phyloP scores from a whole-genome alignment of 2,888 invertebrate genomes.

The Tetragnatha montana region DNA sequence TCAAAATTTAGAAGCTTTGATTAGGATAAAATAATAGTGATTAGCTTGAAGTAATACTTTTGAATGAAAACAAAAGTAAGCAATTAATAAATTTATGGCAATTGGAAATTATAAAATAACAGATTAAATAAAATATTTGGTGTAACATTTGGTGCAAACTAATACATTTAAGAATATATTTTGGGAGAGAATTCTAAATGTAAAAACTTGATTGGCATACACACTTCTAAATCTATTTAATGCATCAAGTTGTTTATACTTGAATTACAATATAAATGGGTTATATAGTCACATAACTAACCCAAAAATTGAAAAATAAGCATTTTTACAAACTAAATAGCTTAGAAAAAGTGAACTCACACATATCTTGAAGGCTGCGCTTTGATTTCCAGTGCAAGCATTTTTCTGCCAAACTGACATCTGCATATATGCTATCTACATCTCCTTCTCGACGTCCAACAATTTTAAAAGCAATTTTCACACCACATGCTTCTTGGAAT shows the following conservation, averaged over 20 bases:
- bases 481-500: slow-evolving; percentile 86
- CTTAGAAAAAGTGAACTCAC: slow-evolving; percentile 78
- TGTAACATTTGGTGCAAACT: too few species aligned
- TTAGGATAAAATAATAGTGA: not conserved
- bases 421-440: slow-evolving; percentile 89
- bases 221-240: not conserved
- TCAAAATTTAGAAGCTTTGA: not conserved
- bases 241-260: not conserved
- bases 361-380: slow-evolving; percentile 88
- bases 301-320: not conserved
- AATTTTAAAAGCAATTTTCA: slow-evolving; percentile 84
- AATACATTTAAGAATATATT: not conserved
- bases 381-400: slow-evolving; percentile 89
- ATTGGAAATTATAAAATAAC: not conserved
- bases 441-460: slow-evolving; percentile 88
- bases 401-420: slow-evolving; percentile 84
- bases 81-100: not conserved
- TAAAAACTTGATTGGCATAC: not conserved
- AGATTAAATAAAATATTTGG: too few species aligned
- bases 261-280: not conserved
- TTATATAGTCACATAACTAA: not conserved
- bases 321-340: not conserved
- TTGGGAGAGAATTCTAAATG: not conserved
- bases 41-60: not conserved
- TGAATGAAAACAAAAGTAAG: not conserved